phyloP scores from a whole-genome alignment of 2,888 invertebrate species.

The Notodonta ziczac region DNA sequence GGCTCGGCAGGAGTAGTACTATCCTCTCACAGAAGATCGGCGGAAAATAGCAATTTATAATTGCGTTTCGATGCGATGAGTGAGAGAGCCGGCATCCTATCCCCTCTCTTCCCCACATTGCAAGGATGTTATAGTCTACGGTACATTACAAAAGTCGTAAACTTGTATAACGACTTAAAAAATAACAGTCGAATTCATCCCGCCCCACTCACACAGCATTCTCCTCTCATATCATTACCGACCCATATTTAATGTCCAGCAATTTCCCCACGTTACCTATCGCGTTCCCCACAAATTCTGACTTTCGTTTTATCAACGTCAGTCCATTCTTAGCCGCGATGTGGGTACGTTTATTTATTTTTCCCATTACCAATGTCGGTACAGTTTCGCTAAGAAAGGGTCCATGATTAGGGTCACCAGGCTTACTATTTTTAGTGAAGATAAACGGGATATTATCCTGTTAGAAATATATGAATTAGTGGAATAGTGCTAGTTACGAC shows the following conservation, averaged over 20 bases:
- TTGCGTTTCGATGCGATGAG: too few relatives aligned
- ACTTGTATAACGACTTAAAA: too few relatives aligned
- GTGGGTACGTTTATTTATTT: conserved; percentile 36
- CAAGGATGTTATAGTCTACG: too few relatives aligned
- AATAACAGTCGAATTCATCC: too few relatives aligned
- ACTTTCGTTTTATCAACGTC: conserved; percentile 26
- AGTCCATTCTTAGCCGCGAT: conserved; percentile 25
- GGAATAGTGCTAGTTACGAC: too few relatives aligned
- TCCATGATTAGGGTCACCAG: conserved; percentile 19
- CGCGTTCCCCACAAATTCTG: conserved; percentile 6
- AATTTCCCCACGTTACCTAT: conserved; percentile 2
- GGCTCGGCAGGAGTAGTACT: too few relatives aligned
- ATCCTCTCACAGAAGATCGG: too few relatives aligned
- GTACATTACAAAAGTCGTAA: too few relatives aligned
- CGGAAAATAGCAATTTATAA: too few relatives aligned
- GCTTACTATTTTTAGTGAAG: background rate
- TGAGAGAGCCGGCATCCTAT: too few relatives aligned
- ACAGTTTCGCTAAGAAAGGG: conserved; percentile 26
- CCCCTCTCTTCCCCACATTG: too few relatives aligned
- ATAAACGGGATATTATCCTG: background rate
- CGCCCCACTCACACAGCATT: background rate
- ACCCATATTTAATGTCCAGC: conserved; percentile 3
- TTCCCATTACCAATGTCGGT: conserved; percentile 29
- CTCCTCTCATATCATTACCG: background rate
- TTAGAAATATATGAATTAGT: background rate